Conservation (phyloP, 2,888 invertebrate species). For the Nipponacmea schrenckii region DNA sequence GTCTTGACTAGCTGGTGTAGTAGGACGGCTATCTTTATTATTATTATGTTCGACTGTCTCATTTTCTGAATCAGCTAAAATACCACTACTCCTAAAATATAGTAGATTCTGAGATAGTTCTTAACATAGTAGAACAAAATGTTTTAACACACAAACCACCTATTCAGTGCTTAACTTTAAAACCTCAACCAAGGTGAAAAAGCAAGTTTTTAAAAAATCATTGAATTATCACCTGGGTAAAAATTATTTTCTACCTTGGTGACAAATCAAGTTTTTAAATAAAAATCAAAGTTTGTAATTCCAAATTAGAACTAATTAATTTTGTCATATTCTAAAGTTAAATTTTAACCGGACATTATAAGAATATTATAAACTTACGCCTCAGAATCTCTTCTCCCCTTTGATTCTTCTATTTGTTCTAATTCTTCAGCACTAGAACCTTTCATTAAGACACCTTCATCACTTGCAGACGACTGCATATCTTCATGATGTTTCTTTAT, state of each 20-base stretch:
- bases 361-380: constrained; percentile 28
- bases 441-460: constrained; percentile 72
- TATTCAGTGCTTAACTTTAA: too few species aligned
- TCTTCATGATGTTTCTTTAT: constrained; percentile 38
- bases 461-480: constrained; percentile 69
- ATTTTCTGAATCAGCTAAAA: constrained; percentile 72
- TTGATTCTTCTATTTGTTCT: constrained; percentile 31
- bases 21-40: constrained; percentile 26
- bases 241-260: too few species aligned
- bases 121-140: too few species aligned
- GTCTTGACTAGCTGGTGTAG: neutral
- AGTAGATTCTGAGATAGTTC: neutral
- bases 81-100: constrained; percentile 71
- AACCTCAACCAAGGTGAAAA: neutral
- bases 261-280: too few species aligned
- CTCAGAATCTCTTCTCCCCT: constrained; percentile 48
- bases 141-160: too few species aligned
- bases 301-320: too few species aligned
- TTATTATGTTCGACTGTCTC: constrained; percentile 62
- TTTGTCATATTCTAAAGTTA: neutral
- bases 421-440: constrained; percentile 72
- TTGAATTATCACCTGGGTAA: too few species aligned
- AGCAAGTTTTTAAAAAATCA: too few species aligned
- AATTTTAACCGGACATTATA: too few species aligned
- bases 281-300: too few species aligned